A percentile compares a stretch with the other conserved stretches of the same genome.
These are phyloP conservation scores for Drosophila siamana DNA, from an alignment of 2,888 invertebrate genomes.

Conservation along the genomic window DNA sequence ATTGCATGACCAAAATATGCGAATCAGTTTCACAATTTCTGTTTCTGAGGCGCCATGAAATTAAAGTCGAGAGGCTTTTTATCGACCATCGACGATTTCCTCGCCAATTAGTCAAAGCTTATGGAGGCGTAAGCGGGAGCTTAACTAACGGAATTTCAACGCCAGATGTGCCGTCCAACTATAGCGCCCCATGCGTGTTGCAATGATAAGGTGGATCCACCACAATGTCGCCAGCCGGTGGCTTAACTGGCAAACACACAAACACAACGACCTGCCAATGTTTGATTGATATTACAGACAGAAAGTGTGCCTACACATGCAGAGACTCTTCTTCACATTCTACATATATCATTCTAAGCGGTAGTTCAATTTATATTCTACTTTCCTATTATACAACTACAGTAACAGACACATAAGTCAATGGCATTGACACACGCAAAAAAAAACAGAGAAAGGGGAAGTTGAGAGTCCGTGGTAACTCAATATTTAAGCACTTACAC, in stretches of 20 bases:
- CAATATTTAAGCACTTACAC: slow-evolving; percentile 84
- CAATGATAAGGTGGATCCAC: slow-evolving; percentile 59
- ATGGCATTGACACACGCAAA: slow-evolving; percentile 65
- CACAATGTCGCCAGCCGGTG: slow-evolving; percentile 55
- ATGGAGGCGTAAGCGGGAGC: slow-evolving; percentile 55
- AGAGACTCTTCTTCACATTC: neutral
- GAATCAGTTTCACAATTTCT: slow-evolving; percentile 27
- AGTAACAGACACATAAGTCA: slow-evolving; percentile 60
- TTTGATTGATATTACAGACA: slow-evolving; percentile 53
- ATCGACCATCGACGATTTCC: slow-evolving; percentile 55
- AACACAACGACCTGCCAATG: slow-evolving; percentile 67
- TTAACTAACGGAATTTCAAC: slow-evolving; percentile 53
- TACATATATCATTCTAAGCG: neutral
- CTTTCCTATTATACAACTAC: slow-evolving; percentile 72
- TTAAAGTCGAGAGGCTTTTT: slow-evolving; percentile 38
- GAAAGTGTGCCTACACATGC: neutral
- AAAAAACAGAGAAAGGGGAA: slow-evolving; percentile 17
- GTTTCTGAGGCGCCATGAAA: slow-evolving; percentile 45
- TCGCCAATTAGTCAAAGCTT: slow-evolving; percentile 76
- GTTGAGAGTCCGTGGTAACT: slow-evolving; percentile 66
- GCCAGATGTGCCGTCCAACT: slow-evolving; percentile 64
- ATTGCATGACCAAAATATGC: slow-evolving; percentile 40
- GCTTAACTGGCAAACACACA: slow-evolving; percentile 39
- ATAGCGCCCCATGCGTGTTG: slow-evolving; percentile 44
- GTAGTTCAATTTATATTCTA: neutral